A percentile compares a stretch with the other conserved stretches of the same genome.
Conservation (phyloP, 2,113 vertebrate genomes). For the Clarias macrocephalus region DNA sequence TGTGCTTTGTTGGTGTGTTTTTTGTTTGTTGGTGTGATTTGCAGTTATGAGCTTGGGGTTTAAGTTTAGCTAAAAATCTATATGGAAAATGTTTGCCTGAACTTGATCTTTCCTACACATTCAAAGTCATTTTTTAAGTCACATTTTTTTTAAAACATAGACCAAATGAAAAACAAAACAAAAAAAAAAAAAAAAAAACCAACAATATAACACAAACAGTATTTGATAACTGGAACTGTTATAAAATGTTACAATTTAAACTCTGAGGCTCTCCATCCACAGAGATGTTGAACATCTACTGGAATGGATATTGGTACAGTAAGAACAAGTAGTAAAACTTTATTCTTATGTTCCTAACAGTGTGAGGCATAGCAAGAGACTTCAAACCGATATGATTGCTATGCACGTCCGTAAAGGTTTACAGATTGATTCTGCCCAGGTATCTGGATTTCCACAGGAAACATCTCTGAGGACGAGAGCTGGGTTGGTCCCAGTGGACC, state of each 20-base stretch:
- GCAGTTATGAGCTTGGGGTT: background rate
- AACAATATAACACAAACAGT: background rate
- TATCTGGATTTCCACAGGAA: constrained; percentile 99
- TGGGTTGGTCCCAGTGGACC: constrained; percentile 20
- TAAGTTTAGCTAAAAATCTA: background rate
- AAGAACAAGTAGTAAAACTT: constrained; percentile 20
- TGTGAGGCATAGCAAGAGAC: constrained; percentile 23
- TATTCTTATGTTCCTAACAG: constrained; percentile 31
- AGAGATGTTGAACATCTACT: constrained; percentile 18
- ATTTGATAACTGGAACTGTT: constrained; percentile 16
- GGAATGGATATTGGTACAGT: background rate
- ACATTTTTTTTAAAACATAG: background rate
- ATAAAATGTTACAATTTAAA: constrained; percentile 24
- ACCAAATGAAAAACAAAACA: too few species aligned
- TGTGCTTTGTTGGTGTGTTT: background rate
- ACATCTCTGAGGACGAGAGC: constrained; percentile 73
- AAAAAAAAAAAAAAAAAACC: too few species aligned
- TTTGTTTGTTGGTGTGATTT: background rate
- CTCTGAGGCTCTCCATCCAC: constrained; percentile 22
- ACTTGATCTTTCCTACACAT: background rate
- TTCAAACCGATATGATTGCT: background rate
- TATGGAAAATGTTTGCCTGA: background rate
- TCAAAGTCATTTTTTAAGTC: background rate
- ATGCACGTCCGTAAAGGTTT: constrained; percentile 68
- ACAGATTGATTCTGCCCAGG: constrained; percentile 80